Base-by-base conservation (phyloP, 2,797 vertebrate species). In the Tachyglossus aculeatus region DNA sequence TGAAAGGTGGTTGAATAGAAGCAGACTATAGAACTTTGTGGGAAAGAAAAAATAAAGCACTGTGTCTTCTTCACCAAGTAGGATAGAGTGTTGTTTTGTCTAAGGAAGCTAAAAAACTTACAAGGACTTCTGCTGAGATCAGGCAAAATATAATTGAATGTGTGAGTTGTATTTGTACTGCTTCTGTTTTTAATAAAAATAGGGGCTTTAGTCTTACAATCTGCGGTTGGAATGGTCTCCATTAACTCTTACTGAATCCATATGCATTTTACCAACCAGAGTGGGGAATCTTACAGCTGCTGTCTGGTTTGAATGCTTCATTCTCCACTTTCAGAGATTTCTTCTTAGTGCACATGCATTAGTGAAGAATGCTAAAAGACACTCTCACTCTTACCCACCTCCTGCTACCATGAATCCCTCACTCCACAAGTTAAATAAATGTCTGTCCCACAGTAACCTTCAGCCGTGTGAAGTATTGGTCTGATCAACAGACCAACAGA, bases 1-100 rank as follows among this genome's bases (percentile, higher is more conserved):
- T 13, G 2, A 64, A 69, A 54, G 18, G 34, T 31, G 2, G 34
- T 45, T 31, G 5, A 4, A 7, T 27, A 72, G 38, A 67, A 33
- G 22, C 27, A 33, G 77, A 65, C 50, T 44, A 70, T 5, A 2
- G 73, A 64, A 7, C 4, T 64, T 48, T 57, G 18, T 43, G 41
- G 19, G 12, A 72, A 70, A 67, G 10, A 70, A 61, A 15, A 77
- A 48, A n/a, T n/a, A n/a, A n/a, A n/a, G 18, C 16, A 52, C 31
- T 4, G 7, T 54, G n/a, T 69, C 52, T 54, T 69, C 24, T 57
- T 33, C 64, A 51, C 44, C 52, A 77, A 59, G 51, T 53, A 78
- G 16, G 67, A 57, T 5, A 71, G 9, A 77, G 72, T 65, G 72
- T 50, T 6, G 54, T n/a, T 19, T 50, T 51, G 33, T 59, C 64